Conservation (phyloP, 2,888 invertebrate genomes). For the Tubulanus polymorphus region DNA sequence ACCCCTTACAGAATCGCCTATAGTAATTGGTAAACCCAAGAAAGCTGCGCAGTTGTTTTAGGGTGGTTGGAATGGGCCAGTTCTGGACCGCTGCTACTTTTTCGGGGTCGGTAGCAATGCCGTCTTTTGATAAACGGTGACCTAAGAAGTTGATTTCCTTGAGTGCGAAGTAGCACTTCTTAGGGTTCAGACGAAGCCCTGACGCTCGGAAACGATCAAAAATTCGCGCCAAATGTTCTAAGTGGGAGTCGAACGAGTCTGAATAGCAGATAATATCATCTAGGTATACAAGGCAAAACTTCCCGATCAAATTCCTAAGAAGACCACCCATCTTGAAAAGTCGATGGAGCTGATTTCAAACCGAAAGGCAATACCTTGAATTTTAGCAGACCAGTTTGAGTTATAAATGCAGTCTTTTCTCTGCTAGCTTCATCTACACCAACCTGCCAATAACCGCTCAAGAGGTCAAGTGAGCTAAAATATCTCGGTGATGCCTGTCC, state of each 20-base stretch:
- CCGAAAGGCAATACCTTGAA: slow-evolving; percentile 8
- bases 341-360: slow-evolving; percentile 3
- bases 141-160: slow-evolving; percentile 6
- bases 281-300: slow-evolving; percentile 6
- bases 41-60: slow-evolving; percentile 5
- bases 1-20: slow-evolving; percentile 7
- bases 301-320: slow-evolving; percentile 8
- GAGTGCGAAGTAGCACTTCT: slow-evolving; percentile 7
- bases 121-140: slow-evolving; percentile 3
- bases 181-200: slow-evolving; percentile 9
- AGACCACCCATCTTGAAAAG: slow-evolving; percentile 13
- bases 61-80: background rate
- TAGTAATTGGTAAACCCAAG: slow-evolving; percentile 10
- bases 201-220: slow-evolving; percentile 3
- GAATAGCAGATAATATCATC: slow-evolving; percentile 12
- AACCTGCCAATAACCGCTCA: background rate
- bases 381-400: slow-evolving; percentile 8
- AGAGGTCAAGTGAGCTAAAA: background rate
- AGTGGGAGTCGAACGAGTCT: slow-evolving; percentile 3
- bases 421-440: background rate
- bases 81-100: slow-evolving; percentile 1
- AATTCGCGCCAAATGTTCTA: slow-evolving; percentile 5
- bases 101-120: slow-evolving; percentile 7
- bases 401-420: slow-evolving; percentile 8
- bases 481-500: background rate